Evolutionary conservation across 2,113 vertebrate genomes (phyloP).

Genomic region (Jacana jacana): DNA sequence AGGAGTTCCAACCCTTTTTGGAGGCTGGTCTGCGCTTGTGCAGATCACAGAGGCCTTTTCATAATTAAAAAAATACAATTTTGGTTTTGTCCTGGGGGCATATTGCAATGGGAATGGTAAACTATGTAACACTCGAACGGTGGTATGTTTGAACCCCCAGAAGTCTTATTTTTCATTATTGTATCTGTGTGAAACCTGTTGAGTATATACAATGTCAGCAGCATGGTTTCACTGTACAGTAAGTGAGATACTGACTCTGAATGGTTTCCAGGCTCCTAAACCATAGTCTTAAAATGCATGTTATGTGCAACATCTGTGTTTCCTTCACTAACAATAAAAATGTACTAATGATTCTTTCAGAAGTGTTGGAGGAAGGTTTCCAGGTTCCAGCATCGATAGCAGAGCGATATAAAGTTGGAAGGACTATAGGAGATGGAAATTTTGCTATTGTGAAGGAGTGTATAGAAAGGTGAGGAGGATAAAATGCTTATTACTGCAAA

Average conservation of each 20-base stretch:
- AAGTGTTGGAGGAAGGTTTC: conserved; percentile 85
- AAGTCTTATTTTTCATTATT: conserved; percentile 63
- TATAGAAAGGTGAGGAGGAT: conserved; percentile 86
- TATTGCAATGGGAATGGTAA: not conserved
- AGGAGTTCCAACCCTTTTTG: conserved; percentile 20
- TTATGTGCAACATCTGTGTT: conserved; percentile 71
- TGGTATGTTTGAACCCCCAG: conserved; percentile 9
- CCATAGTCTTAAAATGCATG: conserved; percentile 38
- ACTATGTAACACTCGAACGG: not conserved
- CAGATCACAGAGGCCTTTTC: conserved; percentile 24
- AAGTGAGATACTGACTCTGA: conserved; percentile 53
- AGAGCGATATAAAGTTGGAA: conserved; percentile 95
- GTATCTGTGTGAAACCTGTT: conserved; percentile 63
- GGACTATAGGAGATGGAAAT: conserved; percentile 94
- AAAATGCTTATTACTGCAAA: conserved; percentile 24
- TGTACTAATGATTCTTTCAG: conserved; percentile 78
- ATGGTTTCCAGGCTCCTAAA: conserved; percentile 62
- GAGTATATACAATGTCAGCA: conserved; percentile 46
- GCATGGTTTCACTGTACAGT: conserved; percentile 36
- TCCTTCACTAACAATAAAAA: conserved; percentile 73
- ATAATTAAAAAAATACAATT: conserved; percentile 60
- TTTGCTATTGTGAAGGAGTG: conserved; percentile 98
- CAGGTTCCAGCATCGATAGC: conserved; percentile 90
- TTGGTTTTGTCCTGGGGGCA: conserved; percentile 49
- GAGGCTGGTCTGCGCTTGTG: conserved; percentile 37